Percentiles rank a stretch among this genome's conserved stretches.
phyloP scores from a whole-genome alignment of 1,140 invertebrate genomes.

The Drosophila murphyi region DNA sequence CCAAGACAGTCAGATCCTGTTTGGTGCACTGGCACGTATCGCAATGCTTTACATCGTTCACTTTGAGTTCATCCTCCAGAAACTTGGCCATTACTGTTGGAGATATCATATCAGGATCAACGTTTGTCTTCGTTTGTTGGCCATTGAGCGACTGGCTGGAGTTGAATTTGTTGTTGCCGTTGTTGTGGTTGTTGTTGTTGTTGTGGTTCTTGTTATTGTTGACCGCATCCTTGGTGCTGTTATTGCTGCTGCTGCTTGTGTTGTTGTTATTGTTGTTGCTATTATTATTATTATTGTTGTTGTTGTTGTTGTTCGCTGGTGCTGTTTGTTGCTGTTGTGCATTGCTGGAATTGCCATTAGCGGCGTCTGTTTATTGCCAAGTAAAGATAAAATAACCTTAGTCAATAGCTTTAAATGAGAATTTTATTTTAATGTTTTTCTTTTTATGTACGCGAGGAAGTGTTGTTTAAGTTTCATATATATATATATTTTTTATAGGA shows the following conservation, averaged over 20 bases:
- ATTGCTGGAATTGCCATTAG: constrained; percentile 41
- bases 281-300: constrained; percentile 28
- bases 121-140: constrained; percentile 56
- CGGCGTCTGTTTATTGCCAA: constrained; percentile 25
- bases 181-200: constrained; percentile 48
- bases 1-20: constrained; percentile 86
- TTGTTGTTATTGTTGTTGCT: constrained; percentile 46
- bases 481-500: not conserved
- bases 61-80: constrained; percentile 92
- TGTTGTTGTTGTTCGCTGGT: constrained; percentile 43
- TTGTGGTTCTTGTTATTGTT: constrained; percentile 56
- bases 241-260: constrained; percentile 32
- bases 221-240: constrained; percentile 50
- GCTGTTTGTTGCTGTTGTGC: constrained; percentile 38
- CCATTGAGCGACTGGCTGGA: constrained; percentile 39
- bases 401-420: not conserved
- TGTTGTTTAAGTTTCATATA: not conserved
- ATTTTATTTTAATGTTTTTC: not conserved
- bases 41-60: constrained; percentile 91
- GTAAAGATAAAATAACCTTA: not conserved
- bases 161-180: constrained; percentile 57
- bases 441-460: not conserved
- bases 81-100: constrained; percentile 97
- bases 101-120: constrained; percentile 92
- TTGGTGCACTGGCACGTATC: constrained; percentile 91